Percentiles rank a stretch among this genome's conserved stretches.
These are phyloP conservation scores for Glaucopsyche alexis DNA, from an alignment of 2,888 invertebrate species.

Conservation along the genomic window DNA sequence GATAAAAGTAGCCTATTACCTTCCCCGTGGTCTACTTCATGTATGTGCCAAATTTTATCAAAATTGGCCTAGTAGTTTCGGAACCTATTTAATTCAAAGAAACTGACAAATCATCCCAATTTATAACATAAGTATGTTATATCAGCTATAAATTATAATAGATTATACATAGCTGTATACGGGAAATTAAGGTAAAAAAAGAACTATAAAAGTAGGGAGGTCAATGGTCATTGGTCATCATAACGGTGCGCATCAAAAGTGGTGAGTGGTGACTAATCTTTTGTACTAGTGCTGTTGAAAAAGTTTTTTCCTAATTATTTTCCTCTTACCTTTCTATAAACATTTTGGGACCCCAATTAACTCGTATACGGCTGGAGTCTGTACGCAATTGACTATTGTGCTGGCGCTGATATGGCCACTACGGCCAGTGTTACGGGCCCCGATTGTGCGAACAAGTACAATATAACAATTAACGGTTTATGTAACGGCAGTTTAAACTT, in stretches of 20 bases:
- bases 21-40: too few relatives aligned
- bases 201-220: neutral
- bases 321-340: slow-evolving; percentile 2
- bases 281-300: neutral
- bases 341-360: neutral
- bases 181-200: neutral
- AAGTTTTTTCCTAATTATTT: slow-evolving; percentile 7
- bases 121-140: too few relatives aligned
- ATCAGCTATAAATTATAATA: neutral
- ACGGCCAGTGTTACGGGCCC: neutral
- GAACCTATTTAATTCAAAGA: too few relatives aligned
- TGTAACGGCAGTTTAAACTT: slow-evolving; percentile 26
- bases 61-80: too few relatives aligned
- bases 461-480: slow-evolving; percentile 23
- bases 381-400: neutral
- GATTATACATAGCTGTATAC: neutral
- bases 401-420: neutral
- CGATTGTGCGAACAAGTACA: neutral
- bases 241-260: slow-evolving; percentile 8
- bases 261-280: slow-evolving; percentile 13
- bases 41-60: too few relatives aligned
- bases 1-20: too few relatives aligned
- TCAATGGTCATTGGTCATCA: neutral
- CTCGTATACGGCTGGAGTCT: neutral
- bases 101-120: too few relatives aligned